Evolutionary conservation across 2,888 invertebrate genomes (phyloP), one percentile per base, ranked within the genome.

Genomic region (Rhagium mordax): DNA sequence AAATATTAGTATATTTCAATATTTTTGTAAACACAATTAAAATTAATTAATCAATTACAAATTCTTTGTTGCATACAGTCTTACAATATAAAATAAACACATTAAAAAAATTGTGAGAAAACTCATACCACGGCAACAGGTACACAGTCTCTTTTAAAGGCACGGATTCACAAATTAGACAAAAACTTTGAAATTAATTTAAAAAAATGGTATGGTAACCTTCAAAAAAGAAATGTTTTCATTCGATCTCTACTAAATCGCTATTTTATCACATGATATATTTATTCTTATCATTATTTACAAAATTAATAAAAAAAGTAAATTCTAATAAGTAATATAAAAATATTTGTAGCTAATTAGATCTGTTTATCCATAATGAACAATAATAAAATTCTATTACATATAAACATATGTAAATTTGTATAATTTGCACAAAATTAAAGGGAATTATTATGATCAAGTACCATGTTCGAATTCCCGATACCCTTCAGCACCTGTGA

Each of bases 401-500:
- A 60, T 53, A 72, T 41, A 5, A 51, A 15, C n/a, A 29, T 65
- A 69, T 67, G 29, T 55, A 64, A 68, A 69, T 60, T 60, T 60
- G 61, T 33, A 27, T 55, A 66, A 48, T 57, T 57, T 41, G 27
- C 55, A 67, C 72, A 53, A 24, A 55, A 16, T 33, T 20, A 24
- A 10, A 33, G 18, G 53, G 2, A 16, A 66, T 53, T n/a, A n/a
- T 29, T 68, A 41, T 15, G 49, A 72, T 87, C 86, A 88, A 81
- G 86, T 87, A 29, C 87, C 87, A 64, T 84, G 85, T 71, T 91
- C 91, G 81, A 92, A 94, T 86, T 93, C 93, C 83, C 92, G 92
- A 85, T 97, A 96, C 0, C 96, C 97, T 86, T 97, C 96, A 1
- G 97, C 97, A 8, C 97, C 97, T 0, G 97, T 96, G 88, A 97